phyloP scores from a whole-genome alignment of 2,888 invertebrate genomes.

The Deilephila porcellus region DNA sequence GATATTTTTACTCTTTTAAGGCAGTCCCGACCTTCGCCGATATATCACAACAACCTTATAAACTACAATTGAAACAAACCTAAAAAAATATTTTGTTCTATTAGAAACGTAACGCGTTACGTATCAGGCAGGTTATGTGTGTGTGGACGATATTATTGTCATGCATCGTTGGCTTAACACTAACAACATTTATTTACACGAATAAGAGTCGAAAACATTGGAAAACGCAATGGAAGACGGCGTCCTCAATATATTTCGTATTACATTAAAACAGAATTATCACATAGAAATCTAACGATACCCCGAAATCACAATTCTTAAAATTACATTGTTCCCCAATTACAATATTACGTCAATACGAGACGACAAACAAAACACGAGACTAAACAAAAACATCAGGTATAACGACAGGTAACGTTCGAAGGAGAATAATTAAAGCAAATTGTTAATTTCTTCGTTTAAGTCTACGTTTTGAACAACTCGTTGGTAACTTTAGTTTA shows the following conservation, averaged over 20 bases:
- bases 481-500: slow-evolving; percentile 81
- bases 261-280: slow-evolving; percentile 71
- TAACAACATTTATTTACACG: slow-evolving; percentile 64
- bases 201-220: slow-evolving; percentile 48
- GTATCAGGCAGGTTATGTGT: slow-evolving; percentile 55
- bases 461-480: slow-evolving; percentile 78
- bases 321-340: slow-evolving; percentile 82
- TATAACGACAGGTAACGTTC: slow-evolving; percentile 81
- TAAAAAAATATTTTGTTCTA: slow-evolving; percentile 69
- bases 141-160: slow-evolving; percentile 69
- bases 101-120: slow-evolving; percentile 48
- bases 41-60: slow-evolving; percentile 70
- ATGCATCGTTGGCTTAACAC: slow-evolving; percentile 68
- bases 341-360: slow-evolving; percentile 68
- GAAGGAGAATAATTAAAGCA: slow-evolving; percentile 76
- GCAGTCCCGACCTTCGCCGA: slow-evolving; percentile 60
- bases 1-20: slow-evolving; percentile 54
- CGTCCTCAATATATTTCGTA: slow-evolving; percentile 67
- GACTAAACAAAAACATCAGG: slow-evolving; percentile 74
- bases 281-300: slow-evolving; percentile 80
- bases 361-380: slow-evolving; percentile 69
- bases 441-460: slow-evolving; percentile 68
- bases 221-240: slow-evolving; percentile 79
- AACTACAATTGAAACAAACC: slow-evolving; percentile 49
- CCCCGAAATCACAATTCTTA: slow-evolving; percentile 81